phyloP scores from a whole-genome alignment of 2,797 vertebrate genomes.

The Meriones psammophilus region DNA sequence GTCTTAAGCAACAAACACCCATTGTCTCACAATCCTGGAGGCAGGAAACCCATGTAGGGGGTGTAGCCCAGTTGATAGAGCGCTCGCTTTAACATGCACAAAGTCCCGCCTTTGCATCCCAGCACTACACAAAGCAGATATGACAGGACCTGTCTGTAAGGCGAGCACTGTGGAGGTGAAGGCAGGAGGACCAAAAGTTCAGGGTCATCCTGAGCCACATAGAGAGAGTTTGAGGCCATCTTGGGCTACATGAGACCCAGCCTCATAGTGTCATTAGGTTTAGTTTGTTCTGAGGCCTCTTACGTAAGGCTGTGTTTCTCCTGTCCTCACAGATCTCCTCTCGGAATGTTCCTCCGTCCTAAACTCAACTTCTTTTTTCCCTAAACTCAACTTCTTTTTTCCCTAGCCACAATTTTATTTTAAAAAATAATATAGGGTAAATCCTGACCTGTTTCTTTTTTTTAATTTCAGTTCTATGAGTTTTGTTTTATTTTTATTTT shows the following conservation, averaged over 20 bases:
- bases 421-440: background rate
- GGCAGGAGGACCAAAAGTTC: background rate
- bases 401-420: background rate
- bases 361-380: background rate
- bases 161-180: background rate
- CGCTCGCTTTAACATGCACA: background rate
- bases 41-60: background rate
- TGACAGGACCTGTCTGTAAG: background rate
- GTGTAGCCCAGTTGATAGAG: too few relatives aligned
- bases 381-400: background rate
- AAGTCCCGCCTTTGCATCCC: background rate
- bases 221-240: background rate
- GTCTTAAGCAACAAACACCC: background rate
- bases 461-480: background rate
- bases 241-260: background rate
- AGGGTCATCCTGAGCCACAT: background rate
- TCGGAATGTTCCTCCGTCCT: background rate
- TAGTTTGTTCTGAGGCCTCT: background rate
- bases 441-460: background rate
- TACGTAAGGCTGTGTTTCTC: fast-evolving
- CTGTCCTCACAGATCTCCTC: background rate
- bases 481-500: background rate
- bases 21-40: background rate
- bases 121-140: background rate
- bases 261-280: background rate